Evolutionary conservation across 2,113 vertebrate species (phyloP), one percentile per base, ranked within the genome.

Genomic region (Tautogolabrus adspersus): DNA sequence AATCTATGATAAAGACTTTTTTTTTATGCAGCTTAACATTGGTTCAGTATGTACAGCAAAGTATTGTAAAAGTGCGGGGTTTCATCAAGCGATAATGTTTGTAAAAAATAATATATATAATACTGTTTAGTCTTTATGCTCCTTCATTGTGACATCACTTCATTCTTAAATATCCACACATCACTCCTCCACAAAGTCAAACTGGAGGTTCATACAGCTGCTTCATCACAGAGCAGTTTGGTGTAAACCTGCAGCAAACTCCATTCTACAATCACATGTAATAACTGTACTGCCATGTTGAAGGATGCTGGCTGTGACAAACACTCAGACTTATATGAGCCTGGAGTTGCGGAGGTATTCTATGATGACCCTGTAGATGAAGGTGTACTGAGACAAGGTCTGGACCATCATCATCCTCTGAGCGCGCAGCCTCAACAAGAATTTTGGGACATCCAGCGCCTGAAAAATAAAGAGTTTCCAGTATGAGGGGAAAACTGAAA

Each of bases 321-420:
- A 30, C 42, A 37, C 30, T 19, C 15, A 6, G 12, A 72, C 34
- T 96, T 90, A 99, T 75, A 99, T 98, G 84, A 99, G 96, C 89
- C 98, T 93, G 62, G 98, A 99, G 89, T 96, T 97, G 80, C 94
- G 96, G 75, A 99, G 96, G 91, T 98, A 98, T 89, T 99, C 96
- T 82, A 98, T 96, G 83, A 99, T 96, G 64, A 98, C 97, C 88
- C 95, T 95, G 90, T 99, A 98, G 79, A 99, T 94, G 1, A 99
- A 99, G 10, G 93, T 97, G 92, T 99, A 99, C 91, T 99, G 98
- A 0, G 96, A 94, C 66, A 98, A 92, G 0, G 96, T 99, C 94
- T 98, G 97, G 81, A 99, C 98, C 97, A 97, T 96, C 95, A 98
- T 93, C 98, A 99, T 98, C 9, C 98, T 95, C 93, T 99, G 98